Percentiles rank a stretch among this genome's conserved stretches.
phyloP scores from a whole-genome alignment of 2,888 invertebrate genomes.

The Pterostichus madidus region DNA sequence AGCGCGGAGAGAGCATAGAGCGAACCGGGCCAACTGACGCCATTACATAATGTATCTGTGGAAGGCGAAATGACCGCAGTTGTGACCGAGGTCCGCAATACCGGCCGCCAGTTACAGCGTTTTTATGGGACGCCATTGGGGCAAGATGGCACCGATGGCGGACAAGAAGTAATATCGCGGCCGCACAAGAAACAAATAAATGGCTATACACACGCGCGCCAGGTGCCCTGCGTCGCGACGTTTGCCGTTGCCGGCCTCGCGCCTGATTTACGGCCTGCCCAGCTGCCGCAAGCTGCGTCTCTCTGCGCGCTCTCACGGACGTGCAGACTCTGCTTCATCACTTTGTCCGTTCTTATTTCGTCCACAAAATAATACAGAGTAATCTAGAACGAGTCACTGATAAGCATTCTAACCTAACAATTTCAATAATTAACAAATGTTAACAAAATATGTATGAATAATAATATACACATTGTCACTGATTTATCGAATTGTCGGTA shows the following conservation, averaged over 20 bases:
- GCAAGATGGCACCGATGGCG: constrained; percentile 67
- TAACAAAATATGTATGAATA: too few relatives aligned
- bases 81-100: constrained; percentile 70
- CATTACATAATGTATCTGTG: constrained; percentile 67
- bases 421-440: too few relatives aligned
- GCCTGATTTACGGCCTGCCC: constrained; percentile 67
- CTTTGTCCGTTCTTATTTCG: too few relatives aligned
- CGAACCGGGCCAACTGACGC: constrained; percentile 57
- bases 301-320: background rate
- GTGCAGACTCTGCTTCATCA: background rate
- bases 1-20: constrained; percentile 1
- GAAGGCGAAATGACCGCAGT: constrained; percentile 70
- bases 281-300: constrained; percentile 26
- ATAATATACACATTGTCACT: too few relatives aligned
- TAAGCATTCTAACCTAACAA: too few relatives aligned
- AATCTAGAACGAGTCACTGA: too few relatives aligned
- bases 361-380: too few relatives aligned
- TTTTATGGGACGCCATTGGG: constrained; percentile 69
- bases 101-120: constrained; percentile 71
- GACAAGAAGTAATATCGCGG: constrained; percentile 72
- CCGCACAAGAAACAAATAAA: constrained; percentile 72
- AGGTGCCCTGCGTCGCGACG: constrained; percentile 66
- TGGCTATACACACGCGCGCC: constrained; percentile 69
- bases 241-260: constrained; percentile 21
- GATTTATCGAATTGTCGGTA: too few relatives aligned